Evolutionary conservation across 2,113 vertebrate genomes (phyloP).

Genomic region (Hirundichthys speculiger): DNA sequence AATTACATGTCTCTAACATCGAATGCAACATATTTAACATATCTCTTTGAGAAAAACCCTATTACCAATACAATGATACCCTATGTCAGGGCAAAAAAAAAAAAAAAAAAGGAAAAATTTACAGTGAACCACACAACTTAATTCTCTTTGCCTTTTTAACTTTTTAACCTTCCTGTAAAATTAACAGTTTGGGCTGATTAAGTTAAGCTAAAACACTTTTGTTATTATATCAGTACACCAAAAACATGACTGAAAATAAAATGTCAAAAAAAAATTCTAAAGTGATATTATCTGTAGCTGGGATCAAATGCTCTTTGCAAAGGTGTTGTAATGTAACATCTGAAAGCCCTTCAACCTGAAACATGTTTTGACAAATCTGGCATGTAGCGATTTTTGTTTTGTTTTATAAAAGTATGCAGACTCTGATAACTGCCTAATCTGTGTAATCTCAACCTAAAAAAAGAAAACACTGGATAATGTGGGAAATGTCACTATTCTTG

Average conservation of each 20-base stretch:
- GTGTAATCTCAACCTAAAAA: conserved; percentile 2
- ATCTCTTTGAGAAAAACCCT: too few relatives aligned
- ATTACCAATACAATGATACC: too few relatives aligned
- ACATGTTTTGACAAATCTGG: conserved; percentile 47
- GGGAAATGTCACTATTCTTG: neutral
- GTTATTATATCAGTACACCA: conserved; percentile 30
- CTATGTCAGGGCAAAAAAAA: too few relatives aligned
- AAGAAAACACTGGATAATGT: neutral
- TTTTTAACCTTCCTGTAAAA: conserved; percentile 5
- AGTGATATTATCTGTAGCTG: conserved; percentile 39
- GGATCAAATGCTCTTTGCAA: conserved; percentile 20
- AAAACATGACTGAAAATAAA: conserved; percentile 26
- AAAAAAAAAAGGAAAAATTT: too few relatives aligned
- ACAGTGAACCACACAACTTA: too few relatives aligned
- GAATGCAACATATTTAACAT: too few relatives aligned
- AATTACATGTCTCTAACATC: too few relatives aligned
- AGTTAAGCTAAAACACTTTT: conserved; percentile 31
- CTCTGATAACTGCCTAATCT: conserved; percentile 9
- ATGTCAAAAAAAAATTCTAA: conserved; percentile 10
- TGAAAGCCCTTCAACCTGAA: conserved; percentile 31
- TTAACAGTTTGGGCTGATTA: conserved; percentile 19
- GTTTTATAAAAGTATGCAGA: conserved; percentile 27
- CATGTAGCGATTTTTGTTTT: conserved; percentile 33
- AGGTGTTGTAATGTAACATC: conserved; percentile 40
- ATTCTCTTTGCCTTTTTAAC: too few relatives aligned